Base-by-base conservation (phyloP, 2,888 invertebrate genomes). In the Cheiracanthium punctorium region DNA sequence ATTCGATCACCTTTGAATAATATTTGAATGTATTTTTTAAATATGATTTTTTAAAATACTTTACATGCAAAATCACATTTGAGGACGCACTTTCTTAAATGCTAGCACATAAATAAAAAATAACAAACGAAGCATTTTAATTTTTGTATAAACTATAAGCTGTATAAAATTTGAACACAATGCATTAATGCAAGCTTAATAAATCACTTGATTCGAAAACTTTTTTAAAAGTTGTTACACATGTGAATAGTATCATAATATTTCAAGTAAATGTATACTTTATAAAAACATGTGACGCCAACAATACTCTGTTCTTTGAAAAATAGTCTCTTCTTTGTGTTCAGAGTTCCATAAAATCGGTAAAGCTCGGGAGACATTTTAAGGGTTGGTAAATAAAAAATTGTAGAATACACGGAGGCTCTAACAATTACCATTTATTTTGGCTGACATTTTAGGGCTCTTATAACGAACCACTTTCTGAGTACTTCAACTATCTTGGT, bases 351-450 rank as follows among this genome's bases (percentile, higher is more conserved):
- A 74, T 75, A 81, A 81, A 81, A 74, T 74, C 43, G 43, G 69
- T 33, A 48, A 82, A 43, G 41, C 76, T 82, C 82, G 41, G 37
- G 65, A 82, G 82, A 82, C 82, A 82, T 76, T 82, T 82, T 82
- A 58, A 75, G 75, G 67, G 70, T 76, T 82, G 75, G 75, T 76
- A 76, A 82, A 82, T 82, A 82, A 82, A 82, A 82, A 82, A 58
- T 76, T 73, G 48, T 67, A 79, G 79, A 74, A 79, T 84, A 77
- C 79, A 69, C 33, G 70, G 70, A 30, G 37, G 52, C 37, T 37
- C 69, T 41, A 79, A 84, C 84, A 84, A 84, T 84, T 84, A 84
- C 79, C 84, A 73, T 84, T 79, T 84, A 84, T 84, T 84, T 84
- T 41, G 30, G 29, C 28, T 84, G 84, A 84, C 84, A 84, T 48